Percentiles rank a stretch among this genome's conserved stretches.
Evolutionary conservation across 2,797 vertebrate species (phyloP).

Genomic region (Huso huso): DNA sequence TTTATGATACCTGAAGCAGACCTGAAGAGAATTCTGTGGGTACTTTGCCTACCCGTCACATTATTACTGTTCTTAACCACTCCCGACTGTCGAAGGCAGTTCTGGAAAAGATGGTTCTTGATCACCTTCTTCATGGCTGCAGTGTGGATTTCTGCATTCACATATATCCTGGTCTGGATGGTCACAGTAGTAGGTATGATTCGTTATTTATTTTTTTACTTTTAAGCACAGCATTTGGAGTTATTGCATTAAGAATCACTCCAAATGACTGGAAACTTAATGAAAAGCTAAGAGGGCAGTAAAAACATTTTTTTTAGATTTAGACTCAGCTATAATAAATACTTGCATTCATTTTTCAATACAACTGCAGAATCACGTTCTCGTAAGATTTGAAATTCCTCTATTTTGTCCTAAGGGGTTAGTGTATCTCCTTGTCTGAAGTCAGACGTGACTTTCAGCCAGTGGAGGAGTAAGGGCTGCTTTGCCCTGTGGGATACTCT

Average conservation of each 20-base stretch:
- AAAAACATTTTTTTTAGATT: no score
- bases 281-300: background rate
- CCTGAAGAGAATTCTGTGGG: constrained; percentile 83
- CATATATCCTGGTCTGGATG: constrained; percentile 96
- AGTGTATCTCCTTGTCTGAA: constrained; percentile 20
- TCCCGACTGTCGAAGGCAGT: constrained; percentile 82
- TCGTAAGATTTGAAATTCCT: constrained; percentile 59
- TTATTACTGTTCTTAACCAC: constrained; percentile 75
- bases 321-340: constrained; percentile 20
- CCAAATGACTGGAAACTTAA: no score
- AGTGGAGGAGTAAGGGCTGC: constrained; percentile 28
- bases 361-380: constrained; percentile 53
- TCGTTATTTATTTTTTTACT: no score
- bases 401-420: constrained; percentile 38
- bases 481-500: constrained; percentile 35
- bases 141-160: constrained; percentile 90
- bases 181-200: constrained; percentile 78
- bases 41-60: constrained; percentile 80
- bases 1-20: constrained; percentile 85
- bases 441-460: constrained; percentile 14
- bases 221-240: no score
- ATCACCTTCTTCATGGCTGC: constrained; percentile 91
- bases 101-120: constrained; percentile 84
- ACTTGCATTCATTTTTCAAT: background rate
- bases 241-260: no score